These are phyloP conservation scores for Dasysyrphus tricinctus DNA, from an alignment of 2,888 invertebrate species.

Conservation along the genomic window DNA sequence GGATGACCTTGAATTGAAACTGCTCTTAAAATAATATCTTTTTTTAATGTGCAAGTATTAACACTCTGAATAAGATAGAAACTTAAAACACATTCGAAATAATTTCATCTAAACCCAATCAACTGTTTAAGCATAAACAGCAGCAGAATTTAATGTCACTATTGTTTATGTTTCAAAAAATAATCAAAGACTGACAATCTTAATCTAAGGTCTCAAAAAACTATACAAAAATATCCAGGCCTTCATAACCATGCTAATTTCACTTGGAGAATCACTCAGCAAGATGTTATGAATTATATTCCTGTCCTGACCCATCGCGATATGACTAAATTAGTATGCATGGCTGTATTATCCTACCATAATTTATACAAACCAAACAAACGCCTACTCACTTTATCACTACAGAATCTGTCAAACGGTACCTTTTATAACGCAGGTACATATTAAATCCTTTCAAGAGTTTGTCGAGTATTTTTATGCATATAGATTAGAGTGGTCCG, in stretches of 20 bases:
- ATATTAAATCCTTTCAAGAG: neutral
- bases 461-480: neutral
- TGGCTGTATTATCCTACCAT: neutral
- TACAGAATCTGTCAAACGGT: neutral
- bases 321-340: neutral
- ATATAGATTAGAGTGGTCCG: too few species aligned
- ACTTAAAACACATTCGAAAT: too few species aligned
- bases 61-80: too few species aligned
- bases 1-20: too few species aligned
- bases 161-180: neutral
- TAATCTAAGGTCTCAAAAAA: neutral
- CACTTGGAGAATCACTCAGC: neutral
- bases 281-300: constrained; percentile 1
- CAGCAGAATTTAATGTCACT: too few species aligned
- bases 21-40: too few species aligned
- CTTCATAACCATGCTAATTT: constrained; percentile 6
- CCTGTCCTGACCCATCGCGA: constrained; percentile 3
- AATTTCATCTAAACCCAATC: too few species aligned
- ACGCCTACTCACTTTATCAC: neutral
- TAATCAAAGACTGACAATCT: neutral
- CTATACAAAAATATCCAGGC: neutral
- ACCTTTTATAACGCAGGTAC: neutral
- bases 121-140: too few species aligned
- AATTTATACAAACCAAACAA: neutral
- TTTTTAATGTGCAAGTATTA: too few species aligned